Conservation (phyloP, 1,140 invertebrate genomes). For the Leucophenga varia region DNA sequence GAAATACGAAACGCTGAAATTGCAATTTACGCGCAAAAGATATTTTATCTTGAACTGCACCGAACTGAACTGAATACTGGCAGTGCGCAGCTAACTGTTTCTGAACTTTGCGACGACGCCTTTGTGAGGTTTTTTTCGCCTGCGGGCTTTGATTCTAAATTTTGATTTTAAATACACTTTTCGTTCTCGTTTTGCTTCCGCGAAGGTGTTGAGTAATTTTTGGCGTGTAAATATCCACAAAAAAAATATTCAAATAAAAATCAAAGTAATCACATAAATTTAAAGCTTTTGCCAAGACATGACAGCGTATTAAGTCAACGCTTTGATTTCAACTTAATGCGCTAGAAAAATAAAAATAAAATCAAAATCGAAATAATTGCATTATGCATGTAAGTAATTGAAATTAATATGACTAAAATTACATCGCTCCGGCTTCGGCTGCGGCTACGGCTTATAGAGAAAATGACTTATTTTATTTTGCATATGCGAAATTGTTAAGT, state of each 20-base stretch:
- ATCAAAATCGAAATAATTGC: too few relatives aligned
- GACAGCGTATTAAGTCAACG: conserved; percentile 21
- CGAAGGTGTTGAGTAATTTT: conserved; percentile 50
- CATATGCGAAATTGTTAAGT: background rate
- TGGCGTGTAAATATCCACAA: conserved; percentile 1
- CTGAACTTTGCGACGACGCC: conserved; percentile 11
- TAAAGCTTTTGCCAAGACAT: conserved; percentile 41
- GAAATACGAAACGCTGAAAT: conserved; percentile 42
- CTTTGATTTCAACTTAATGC: conserved; percentile 8
- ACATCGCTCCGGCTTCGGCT: conserved; percentile 17
- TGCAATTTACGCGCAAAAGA: too few relatives aligned
- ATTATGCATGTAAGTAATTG: conserved; percentile 53
- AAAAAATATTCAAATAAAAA: conserved; percentile 31
- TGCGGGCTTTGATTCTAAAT: too few relatives aligned
- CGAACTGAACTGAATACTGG: background rate
- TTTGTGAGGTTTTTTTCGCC: conserved; percentile 5
- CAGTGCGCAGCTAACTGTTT: background rate
- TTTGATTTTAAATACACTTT: too few relatives aligned
- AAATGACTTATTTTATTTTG: conserved; percentile 45
- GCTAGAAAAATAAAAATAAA: too few relatives aligned
- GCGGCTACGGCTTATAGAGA: too few relatives aligned
- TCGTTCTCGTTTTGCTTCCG: background rate
- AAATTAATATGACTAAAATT: conserved; percentile 54
- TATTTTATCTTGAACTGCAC: conserved; percentile 17
- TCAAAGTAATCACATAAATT: conserved; percentile 53